Conservation (phyloP, 2,888 invertebrate species). For the Erebia ligea region DNA sequence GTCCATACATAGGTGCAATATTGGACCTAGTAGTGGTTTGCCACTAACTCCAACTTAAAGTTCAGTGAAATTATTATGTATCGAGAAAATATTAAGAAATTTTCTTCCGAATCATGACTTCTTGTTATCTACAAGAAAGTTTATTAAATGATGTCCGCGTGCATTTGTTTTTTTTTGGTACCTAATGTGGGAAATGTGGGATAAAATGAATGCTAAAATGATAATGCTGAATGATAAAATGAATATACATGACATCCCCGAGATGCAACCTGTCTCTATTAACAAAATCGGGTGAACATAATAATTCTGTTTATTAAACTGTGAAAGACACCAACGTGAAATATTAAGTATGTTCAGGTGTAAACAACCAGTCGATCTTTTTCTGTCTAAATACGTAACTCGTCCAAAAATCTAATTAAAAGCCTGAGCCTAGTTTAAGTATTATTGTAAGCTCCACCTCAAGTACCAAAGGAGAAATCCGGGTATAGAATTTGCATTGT, state of each 20-base stretch:
- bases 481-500: constrained; percentile 58
- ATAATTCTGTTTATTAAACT: no score
- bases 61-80: background rate
- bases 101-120: background rate
- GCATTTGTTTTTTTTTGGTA: no score
- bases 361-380: background rate
- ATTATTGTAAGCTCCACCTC: background rate
- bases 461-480: constrained; percentile 7
- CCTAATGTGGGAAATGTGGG: no score
- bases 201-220: no score
- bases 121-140: no score
- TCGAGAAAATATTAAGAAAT: background rate
- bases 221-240: no score
- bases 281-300: no score
- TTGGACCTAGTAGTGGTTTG: constrained; percentile 23
- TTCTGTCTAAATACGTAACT: background rate
- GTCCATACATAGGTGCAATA: constrained; percentile 38
- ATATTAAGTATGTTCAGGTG: no score
- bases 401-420: background rate
- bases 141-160: no score
- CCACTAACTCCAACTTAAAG: constrained; percentile 15
- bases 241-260: no score
- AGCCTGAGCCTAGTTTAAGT: background rate
- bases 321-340: no score
- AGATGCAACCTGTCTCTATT: no score